Conservation (phyloP, 2,888 invertebrate genomes). For the Drosophila greeni region DNA sequence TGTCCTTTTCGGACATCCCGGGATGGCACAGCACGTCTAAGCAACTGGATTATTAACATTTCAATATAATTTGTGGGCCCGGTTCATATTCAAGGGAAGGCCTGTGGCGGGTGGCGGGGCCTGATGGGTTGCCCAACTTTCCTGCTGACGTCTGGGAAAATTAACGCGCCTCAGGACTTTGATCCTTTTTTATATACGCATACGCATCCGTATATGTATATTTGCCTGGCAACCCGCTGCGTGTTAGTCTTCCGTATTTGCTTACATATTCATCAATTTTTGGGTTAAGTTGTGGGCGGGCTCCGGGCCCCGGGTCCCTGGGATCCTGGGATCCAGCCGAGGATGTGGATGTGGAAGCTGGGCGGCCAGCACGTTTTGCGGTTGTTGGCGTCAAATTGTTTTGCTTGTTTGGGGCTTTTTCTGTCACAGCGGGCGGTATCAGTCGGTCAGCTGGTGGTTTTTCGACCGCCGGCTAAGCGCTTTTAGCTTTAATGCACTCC, state of each 20-base stretch:
- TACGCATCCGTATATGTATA: conserved; percentile 38
- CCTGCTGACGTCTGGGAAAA: conserved; percentile 71
- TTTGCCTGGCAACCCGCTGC: conserved; percentile 43
- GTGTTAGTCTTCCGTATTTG: conserved; percentile 64
- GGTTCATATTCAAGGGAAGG: conserved; percentile 30
- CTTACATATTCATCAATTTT: conserved; percentile 73
- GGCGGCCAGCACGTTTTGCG: conserved; percentile 62
- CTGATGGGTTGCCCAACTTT: conserved; percentile 62
- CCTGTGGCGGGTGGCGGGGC: conserved; percentile 18
- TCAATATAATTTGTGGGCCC: conserved; percentile 68
- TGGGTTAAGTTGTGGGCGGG: conserved; percentile 66
- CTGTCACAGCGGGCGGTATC: conserved; percentile 69
- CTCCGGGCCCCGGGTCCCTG: neutral
- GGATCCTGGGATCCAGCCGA: neutral
- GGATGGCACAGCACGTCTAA: conserved; percentile 61
- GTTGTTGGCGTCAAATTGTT: conserved; percentile 70
- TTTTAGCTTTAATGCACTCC: conserved; percentile 67
- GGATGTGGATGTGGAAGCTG: conserved; percentile 11
- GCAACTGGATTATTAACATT: conserved; percentile 76
- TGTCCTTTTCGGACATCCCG: conserved; percentile 54
- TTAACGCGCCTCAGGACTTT: conserved; percentile 71
- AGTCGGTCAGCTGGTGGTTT: conserved; percentile 61
- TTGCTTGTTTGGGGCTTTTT: conserved; percentile 69
- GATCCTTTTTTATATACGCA: conserved; percentile 60
- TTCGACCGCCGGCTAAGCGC: conserved; percentile 61